Conservation (phyloP, 2,797 vertebrate species). For the Karalla daura region DNA sequence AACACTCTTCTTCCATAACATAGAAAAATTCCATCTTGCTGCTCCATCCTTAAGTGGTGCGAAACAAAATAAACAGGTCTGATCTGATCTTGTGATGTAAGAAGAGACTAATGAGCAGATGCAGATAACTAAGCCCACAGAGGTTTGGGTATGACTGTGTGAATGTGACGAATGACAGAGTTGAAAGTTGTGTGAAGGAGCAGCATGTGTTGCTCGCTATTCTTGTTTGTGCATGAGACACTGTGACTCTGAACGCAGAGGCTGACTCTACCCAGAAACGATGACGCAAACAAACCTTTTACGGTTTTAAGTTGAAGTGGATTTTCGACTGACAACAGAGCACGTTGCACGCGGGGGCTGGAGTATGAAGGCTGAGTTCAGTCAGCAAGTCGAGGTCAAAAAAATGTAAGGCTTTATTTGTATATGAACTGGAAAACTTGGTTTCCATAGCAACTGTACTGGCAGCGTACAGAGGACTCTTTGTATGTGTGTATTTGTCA, state of each 20-base stretch:
- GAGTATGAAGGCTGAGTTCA: slow-evolving; percentile 33
- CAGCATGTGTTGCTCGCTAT: background rate
- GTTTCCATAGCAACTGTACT: slow-evolving; percentile 73
- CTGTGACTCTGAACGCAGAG: background rate
- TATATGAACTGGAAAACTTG: slow-evolving; percentile 59
- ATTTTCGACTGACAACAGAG: background rate
- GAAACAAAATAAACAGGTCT: slow-evolving; percentile 11
- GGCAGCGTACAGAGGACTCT: slow-evolving; percentile 34
- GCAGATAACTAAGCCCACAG: background rate
- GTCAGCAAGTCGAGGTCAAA: slow-evolving; percentile 44
- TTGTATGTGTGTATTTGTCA: slow-evolving; percentile 28
- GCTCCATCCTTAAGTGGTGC: slow-evolving; percentile 16
- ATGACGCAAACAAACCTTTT: slow-evolving; percentile 1
- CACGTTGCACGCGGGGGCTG: slow-evolving; percentile 10
- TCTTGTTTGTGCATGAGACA: background rate
- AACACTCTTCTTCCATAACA: slow-evolving; percentile 1
- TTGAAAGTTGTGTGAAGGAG: background rate
- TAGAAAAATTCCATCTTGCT: slow-evolving; percentile 8
- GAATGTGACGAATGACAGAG: too few relatives aligned
- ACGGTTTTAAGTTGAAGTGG: background rate
- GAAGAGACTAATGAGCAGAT: background rate
- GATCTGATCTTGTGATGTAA: background rate
- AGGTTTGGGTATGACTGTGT: background rate
- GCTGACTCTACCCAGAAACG: background rate
- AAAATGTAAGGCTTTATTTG: slow-evolving; percentile 57